Evolutionary conservation across 2,888 invertebrate species (phyloP).

Genomic region (Baronia brevicornis): DNA sequence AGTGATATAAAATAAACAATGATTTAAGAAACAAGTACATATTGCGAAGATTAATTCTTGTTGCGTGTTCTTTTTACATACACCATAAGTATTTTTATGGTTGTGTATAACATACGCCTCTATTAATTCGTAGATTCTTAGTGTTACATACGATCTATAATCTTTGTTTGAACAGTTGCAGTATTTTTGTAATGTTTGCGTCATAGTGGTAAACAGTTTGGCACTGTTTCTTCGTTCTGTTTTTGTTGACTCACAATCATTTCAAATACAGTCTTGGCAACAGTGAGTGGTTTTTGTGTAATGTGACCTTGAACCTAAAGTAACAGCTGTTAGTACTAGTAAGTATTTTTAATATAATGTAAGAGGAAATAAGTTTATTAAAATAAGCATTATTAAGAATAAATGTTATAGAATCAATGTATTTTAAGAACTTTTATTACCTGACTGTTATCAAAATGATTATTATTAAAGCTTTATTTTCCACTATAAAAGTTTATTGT

Average conservation of each 20-base stretch:
- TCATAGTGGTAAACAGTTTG: constrained; percentile 58
- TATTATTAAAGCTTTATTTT: no score
- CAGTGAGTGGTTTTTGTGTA: constrained; percentile 27
- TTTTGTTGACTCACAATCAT: constrained; percentile 53
- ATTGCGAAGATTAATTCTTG: no score
- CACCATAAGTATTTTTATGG: background rate
- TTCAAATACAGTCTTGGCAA: constrained; percentile 40
- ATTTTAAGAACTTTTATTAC: constrained; percentile 1
- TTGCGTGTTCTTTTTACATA: no score
- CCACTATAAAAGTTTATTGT: no score
- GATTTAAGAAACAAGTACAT: no score
- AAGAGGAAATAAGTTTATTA: constrained; percentile 12
- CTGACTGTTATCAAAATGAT: no score
- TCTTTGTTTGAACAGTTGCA: constrained; percentile 49
- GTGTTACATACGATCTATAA: constrained; percentile 1
- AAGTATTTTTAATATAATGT: constrained; percentile 29
- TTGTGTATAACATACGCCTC: background rate
- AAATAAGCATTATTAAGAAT: constrained; percentile 1
- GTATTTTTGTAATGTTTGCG: constrained; percentile 50
- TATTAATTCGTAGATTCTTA: constrained; percentile 1
- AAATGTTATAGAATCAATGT: constrained; percentile 10
- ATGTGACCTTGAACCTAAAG: constrained; percentile 49
- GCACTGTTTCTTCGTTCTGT: constrained; percentile 43
- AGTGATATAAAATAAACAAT: no score
- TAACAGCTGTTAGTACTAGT: constrained; percentile 54